Base-by-base conservation (phyloP, 2,113 vertebrate species). In the Hippopotamus amphibius region DNA sequence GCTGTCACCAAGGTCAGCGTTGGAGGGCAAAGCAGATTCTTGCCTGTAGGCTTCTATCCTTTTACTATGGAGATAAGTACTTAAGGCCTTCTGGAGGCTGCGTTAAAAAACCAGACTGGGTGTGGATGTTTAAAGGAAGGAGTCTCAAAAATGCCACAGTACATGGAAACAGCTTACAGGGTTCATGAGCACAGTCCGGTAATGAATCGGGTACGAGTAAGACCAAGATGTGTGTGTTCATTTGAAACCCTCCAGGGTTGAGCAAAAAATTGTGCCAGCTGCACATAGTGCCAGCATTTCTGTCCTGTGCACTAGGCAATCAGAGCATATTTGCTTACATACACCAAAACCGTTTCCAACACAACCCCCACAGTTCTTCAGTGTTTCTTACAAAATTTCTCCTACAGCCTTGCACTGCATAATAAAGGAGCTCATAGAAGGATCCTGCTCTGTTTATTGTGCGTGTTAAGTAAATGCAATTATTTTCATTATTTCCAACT, bases 401-500 rank as follows among this genome's bases (percentile, higher is more conserved):
- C 72, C 80, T 30, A 0, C 59, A 19, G 14, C 59, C 43, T 88
- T 77, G 5, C 24, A 43, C 43, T 43, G 12, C 33, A 9, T 77
- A 63, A 80, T 43, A 68, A 93, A 88, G 48, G 68, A 66, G n/a
- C 26, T 76, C 59, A 50, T 77, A 53, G 79, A 93, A 33, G 46
- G 14, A 50, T 87, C 63, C 59, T 80, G 81, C 65, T 90, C 81
- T 94, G 83, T 90, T 93, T 88, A 88, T 74, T 61, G 92, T 92
- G 66, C 55, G 66, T 97, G 95, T 90, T 97, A 84, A 96, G 91
- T 85, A 98, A 98, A 97, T 97, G 84, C 90, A 68, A 84, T 79
- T 48, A 91, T 95, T 98, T 98, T 92, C 41, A 16, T 98, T 97
- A 83, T 96, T 98, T 98, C 90, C 88, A 83, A 95, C 81, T 97